Evolutionary conservation across 2,113 vertebrate species (phyloP), one percentile per base, ranked within the genome.

Genomic region (Halcyon senegalensis): DNA sequence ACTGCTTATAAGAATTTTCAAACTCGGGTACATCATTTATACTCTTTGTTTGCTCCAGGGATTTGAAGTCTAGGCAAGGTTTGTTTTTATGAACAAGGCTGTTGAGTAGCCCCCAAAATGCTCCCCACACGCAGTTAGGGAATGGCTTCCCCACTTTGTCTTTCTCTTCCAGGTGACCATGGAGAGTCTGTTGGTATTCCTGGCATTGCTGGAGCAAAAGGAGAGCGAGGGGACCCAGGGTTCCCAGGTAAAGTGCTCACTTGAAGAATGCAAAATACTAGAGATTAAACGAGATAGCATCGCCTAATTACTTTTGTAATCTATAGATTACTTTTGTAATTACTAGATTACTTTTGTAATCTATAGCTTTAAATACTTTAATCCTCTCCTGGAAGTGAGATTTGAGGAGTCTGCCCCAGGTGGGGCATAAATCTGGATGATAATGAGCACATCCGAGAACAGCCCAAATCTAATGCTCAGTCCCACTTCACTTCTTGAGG

Each of bases 141-240:
- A 68, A 72, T 78, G 28, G 12, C 43, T 9, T 86, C 14, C 23
- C 25, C 50, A 74, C 18, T 30, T 70, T 59, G 13, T 73, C 60
- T 93, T 51, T 53, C 74, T 94, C 91, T 80, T 89, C 77, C 84
- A 99, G 99, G 99, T 98, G 97, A 97, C 33, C 98, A 94, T 25
- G 99, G 99, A 63, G 99, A 99, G 1, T 83, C 97, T 5, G 59
- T 81, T 89, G 98, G 95, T 46, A 94, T 97, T 93, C 95, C 98
- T 73, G 99, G 99, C 56, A 59, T 8, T 69, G 89, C 97, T 60
- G 99, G 99, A 94, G 14, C 70, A 66, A 99, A 98, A 96, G 99
- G 99, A 95, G 96, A 96, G 24, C 94, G 78, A 41, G 99, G 99
- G n/a, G 96, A 98, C 7, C 10, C 97, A 5, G 99, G 99, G 18